Evolutionary conservation across 2,888 invertebrate genomes (phyloP).

Genomic region (Tethea ocularis): DNA sequence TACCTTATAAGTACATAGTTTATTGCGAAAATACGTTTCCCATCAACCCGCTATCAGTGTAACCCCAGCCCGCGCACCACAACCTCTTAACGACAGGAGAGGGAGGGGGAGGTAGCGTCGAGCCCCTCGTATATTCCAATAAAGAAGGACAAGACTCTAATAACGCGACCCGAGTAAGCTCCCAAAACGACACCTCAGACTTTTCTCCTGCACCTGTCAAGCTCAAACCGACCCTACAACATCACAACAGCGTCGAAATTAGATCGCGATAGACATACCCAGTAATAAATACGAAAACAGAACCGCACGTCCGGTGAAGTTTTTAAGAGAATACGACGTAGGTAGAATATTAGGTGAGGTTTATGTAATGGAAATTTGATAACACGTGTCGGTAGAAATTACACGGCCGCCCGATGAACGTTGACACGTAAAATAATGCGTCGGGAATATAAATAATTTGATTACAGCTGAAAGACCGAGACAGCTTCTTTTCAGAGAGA

Average conservation of each 20-base stretch:
- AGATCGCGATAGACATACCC: conserved; percentile 13
- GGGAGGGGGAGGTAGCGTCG: conserved; percentile 30
- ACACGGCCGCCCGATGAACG: conserved; percentile 20
- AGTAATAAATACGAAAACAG: conserved; percentile 69
- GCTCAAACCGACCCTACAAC: conserved; percentile 42
- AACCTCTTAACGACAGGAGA: conserved; percentile 19
- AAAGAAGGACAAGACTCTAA: conserved; percentile 76
- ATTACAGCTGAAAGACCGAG: conserved; percentile 26
- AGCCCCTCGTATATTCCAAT: conserved; percentile 71
- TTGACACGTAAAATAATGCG: conserved; percentile 29
- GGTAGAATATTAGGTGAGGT: conserved; percentile 58
- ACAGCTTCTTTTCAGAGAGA: conserved; percentile 3
- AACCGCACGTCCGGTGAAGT: conserved; percentile 68
- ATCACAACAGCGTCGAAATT: conserved; percentile 30
- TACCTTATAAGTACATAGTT: too few species aligned
- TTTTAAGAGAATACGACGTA: conserved; percentile 63
- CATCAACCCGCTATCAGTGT: conserved; percentile 15
- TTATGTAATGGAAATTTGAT: conserved; percentile 64
- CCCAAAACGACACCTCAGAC: conserved; percentile 73
- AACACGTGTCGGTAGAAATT: conserved; percentile 46
- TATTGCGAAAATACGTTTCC: conserved; percentile 1
- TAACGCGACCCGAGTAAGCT: conserved; percentile 73
- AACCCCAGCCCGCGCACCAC: conserved; percentile 23
- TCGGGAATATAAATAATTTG: conserved; percentile 57
- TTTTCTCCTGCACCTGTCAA: conserved; percentile 29